phyloP scores from a whole-genome alignment of 2,797 vertebrate species.

The Erpetoichthys calabaricus region DNA sequence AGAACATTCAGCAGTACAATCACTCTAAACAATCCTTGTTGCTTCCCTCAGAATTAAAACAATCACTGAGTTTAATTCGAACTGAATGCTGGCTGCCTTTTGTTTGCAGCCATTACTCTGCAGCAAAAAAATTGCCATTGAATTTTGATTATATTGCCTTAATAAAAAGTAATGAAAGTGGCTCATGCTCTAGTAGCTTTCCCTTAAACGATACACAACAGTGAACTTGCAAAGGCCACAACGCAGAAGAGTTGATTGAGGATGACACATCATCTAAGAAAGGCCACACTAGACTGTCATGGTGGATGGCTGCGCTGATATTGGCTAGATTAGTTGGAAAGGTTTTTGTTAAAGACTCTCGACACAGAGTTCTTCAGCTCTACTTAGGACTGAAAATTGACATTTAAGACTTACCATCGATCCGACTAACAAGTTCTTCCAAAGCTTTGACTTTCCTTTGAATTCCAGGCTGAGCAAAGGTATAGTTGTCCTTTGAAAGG shows the following conservation, averaged over 20 bases:
- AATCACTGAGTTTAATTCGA: slow-evolving; percentile 28
- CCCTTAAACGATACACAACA: slow-evolving; percentile 26
- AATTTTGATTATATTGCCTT: slow-evolving; percentile 41
- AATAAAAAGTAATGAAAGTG: slow-evolving; percentile 43
- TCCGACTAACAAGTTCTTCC: slow-evolving; percentile 85
- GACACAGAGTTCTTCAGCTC: slow-evolving; percentile 14
- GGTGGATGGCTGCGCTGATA: slow-evolving; percentile 12
- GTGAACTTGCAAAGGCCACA: slow-evolving; percentile 24
- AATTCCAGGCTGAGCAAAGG: slow-evolving; percentile 91
- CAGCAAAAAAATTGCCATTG: slow-evolving; percentile 34
- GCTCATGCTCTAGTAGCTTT: slow-evolving; percentile 31
- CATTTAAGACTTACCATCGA: slow-evolving; percentile 69
- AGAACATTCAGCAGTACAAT: slow-evolving; percentile 27
- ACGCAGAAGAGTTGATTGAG: slow-evolving; percentile 20
- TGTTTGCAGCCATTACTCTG: slow-evolving; percentile 21
- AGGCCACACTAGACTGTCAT: slow-evolving; percentile 7
- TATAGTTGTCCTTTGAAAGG: slow-evolving; percentile 72
- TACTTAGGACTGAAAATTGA: slow-evolving; percentile 5
- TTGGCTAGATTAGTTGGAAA: slow-evolving; percentile 8
- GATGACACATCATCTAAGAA: slow-evolving; percentile 21
- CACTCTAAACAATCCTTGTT: slow-evolving; percentile 26
- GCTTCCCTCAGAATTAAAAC: slow-evolving; percentile 24
- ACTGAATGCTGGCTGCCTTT: slow-evolving; percentile 34
- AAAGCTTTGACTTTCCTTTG: slow-evolving; percentile 86
- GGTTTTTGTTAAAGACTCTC: slow-evolving; percentile 13